phyloP scores from a whole-genome alignment of 2,888 invertebrate genomes.

The Lepetodrilus schrolli region DNA sequence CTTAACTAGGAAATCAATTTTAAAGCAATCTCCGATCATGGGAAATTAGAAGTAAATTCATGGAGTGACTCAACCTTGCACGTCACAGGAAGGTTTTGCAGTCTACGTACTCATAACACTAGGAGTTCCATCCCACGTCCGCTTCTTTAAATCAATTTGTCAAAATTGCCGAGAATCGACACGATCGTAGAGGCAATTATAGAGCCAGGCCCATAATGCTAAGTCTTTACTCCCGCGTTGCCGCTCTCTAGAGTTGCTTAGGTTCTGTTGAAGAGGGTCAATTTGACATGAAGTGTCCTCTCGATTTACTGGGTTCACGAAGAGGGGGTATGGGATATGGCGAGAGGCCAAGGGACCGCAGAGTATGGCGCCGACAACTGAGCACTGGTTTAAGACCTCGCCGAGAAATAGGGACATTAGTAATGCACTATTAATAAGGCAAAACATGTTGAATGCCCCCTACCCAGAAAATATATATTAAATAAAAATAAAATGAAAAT shows the following conservation, averaged over 20 bases:
- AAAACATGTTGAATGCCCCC: too few species aligned
- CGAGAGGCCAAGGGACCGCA: not conserved
- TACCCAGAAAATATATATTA: too few species aligned
- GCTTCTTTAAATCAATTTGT: constrained; percentile 25
- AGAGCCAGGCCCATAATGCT: constrained; percentile 6
- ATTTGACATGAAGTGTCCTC: not conserved
- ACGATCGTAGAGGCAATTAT: constrained; percentile 21
- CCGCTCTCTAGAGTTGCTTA: not conserved
- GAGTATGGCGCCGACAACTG: not conserved
- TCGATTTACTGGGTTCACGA: not conserved
- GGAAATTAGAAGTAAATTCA: constrained; percentile 21
- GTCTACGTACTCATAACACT: not conserved
- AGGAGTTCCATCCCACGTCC: not conserved
- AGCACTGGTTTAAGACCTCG: not conserved
- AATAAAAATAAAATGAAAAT: too few species aligned
- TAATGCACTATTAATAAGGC: too few species aligned
- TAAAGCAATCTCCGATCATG: not conserved
- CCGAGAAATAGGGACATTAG: not conserved
- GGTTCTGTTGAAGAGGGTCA: not conserved
- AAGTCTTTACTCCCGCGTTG: not conserved
- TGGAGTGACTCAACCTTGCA: not conserved
- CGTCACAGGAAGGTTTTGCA: not conserved
- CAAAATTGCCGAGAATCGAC: constrained; percentile 27
- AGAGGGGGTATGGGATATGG: not conserved
- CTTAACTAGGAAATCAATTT: constrained; percentile 20